Conservation (phyloP, 2,888 invertebrate genomes). For the Brachypterus glaber region DNA sequence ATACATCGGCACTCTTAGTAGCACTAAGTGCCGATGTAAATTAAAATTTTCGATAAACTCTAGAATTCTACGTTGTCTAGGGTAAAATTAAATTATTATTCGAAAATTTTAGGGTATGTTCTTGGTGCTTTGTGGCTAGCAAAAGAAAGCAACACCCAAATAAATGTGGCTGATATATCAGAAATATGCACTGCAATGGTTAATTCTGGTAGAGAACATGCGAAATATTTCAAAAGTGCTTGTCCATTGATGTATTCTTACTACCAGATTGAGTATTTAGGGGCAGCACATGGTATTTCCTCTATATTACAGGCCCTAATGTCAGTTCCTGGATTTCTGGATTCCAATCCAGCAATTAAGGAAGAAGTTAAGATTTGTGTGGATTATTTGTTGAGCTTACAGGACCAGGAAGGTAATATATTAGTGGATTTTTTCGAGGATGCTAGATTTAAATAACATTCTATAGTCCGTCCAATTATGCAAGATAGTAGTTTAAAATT, state of each 20-base stretch:
- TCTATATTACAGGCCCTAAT: constrained; percentile 58
- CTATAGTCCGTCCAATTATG: too few relatives aligned
- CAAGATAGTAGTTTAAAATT: too few relatives aligned
- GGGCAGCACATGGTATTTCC: constrained; percentile 61
- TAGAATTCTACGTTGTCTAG: too few relatives aligned
- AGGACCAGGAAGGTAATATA: constrained; percentile 51
- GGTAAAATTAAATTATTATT: too few relatives aligned
- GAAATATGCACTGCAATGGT: constrained; percentile 61
- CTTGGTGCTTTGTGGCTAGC: constrained; percentile 67
- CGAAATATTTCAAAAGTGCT: constrained; percentile 46
- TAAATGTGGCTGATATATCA: constrained; percentile 45
- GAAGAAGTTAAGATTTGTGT: constrained; percentile 53
- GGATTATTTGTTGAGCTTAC: constrained; percentile 56
- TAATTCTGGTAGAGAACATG: constrained; percentile 61
- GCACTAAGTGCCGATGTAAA: too few relatives aligned
- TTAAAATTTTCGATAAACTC: too few relatives aligned
- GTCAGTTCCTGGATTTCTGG: constrained; percentile 47
- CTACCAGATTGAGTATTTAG: constrained; percentile 58
- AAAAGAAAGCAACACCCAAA: constrained; percentile 43
- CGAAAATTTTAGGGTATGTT: constrained; percentile 53
- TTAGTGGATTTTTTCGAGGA: too few relatives aligned
- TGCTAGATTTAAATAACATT: too few relatives aligned
- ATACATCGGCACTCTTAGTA: too few relatives aligned
- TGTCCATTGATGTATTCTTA: constrained; percentile 73
- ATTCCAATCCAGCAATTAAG: constrained; percentile 45